Evolutionary conservation across 2,888 invertebrate species (phyloP).

Genomic region (Cyaniris semiargus): DNA sequence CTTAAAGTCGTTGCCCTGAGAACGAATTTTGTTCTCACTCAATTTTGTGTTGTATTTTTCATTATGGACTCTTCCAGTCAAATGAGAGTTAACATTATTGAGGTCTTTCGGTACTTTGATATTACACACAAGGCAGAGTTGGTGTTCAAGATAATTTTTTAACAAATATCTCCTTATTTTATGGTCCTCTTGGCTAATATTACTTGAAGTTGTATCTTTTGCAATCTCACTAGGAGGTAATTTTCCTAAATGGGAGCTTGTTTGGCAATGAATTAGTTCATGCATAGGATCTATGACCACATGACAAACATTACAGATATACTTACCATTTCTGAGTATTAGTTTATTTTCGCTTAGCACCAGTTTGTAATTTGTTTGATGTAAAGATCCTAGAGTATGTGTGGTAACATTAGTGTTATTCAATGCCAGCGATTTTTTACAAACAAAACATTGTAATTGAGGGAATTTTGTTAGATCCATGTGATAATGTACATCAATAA

Average conservation of each 20-base stretch:
- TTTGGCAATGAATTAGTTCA: conserved; percentile 26
- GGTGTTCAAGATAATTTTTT: background rate
- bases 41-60: background rate
- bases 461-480: conserved; percentile 15
- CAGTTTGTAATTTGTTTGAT: background rate
- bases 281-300: background rate
- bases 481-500: background rate
- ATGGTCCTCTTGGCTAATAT: background rate
- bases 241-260: conserved; percentile 13
- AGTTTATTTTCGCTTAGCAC: background rate
- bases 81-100: conserved; percentile 12
- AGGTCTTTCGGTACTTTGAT: background rate
- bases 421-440: background rate
- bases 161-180: background rate
- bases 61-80: background rate
- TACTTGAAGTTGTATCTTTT: background rate
- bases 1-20: background rate
- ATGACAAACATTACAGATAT: background rate
- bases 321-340: background rate
- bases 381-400: background rate
- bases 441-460: background rate
- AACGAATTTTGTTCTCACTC: background rate
- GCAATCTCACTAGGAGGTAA: background rate
- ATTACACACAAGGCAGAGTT: conserved; percentile 22
- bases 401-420: background rate